Percentiles rank a stretch among this genome's conserved stretches.
These are phyloP conservation scores for Botia almorhae DNA, from an alignment of 2,797 vertebrate species.

Conservation along the genomic window DNA sequence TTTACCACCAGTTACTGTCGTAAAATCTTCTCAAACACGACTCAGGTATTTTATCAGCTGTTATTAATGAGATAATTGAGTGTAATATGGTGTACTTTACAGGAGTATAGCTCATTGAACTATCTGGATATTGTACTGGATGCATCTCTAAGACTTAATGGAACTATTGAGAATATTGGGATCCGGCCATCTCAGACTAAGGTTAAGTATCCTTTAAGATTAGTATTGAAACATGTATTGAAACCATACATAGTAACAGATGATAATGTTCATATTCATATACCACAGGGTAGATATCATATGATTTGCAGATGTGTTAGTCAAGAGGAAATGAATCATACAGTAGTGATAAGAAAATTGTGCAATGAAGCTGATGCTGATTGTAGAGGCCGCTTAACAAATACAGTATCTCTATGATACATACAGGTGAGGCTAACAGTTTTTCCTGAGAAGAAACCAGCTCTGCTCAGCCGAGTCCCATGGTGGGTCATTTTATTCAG, in stretches of 20 bases:
- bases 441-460: conserved; percentile 82
- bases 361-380: background rate
- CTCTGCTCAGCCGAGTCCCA: conserved; percentile 80
- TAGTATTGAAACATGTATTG: background rate
- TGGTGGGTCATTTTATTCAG: conserved; percentile 92
- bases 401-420: background rate
- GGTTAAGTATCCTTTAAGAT: conserved; percentile 67
- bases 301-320: background rate
- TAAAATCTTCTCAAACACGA: background rate
- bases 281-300: background rate
- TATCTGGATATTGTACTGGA: conserved; percentile 86
- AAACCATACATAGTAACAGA: no score
- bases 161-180: conserved; percentile 83
- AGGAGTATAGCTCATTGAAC: conserved; percentile 90
- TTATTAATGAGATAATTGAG: background rate
- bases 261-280: no score
- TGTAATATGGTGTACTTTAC: conserved; percentile 34
- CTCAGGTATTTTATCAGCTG: background rate
- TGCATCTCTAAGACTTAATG: conserved; percentile 81
- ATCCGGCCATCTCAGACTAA: conserved; percentile 79
- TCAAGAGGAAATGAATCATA: background rate
- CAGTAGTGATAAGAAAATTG: background rate
- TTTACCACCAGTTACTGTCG: background rate
- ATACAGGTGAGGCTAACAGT: conserved; percentile 88
- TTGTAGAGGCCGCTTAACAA: background rate